Evolutionary conservation across 2,797 vertebrate genomes (phyloP).

Genomic region (Spinus pinus): DNA sequence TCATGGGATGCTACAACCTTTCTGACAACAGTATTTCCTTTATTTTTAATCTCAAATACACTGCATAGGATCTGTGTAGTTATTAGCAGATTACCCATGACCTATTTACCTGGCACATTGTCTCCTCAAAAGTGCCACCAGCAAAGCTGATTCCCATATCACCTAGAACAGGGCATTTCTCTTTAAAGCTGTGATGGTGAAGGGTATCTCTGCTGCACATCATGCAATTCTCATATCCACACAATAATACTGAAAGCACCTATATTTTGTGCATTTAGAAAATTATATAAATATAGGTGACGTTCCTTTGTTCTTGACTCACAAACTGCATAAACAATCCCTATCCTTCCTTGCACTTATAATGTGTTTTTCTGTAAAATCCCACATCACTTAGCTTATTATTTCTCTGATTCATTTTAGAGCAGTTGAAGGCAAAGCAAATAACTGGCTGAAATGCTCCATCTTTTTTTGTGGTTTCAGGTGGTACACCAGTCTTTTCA

Average conservation of each 20-base stretch:
- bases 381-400: not conserved
- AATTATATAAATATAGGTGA: not conserved
- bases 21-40: not conserved
- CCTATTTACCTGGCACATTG: not conserved
- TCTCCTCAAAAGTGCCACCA: not conserved
- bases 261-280: not conserved
- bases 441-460: not conserved
- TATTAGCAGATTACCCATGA: not conserved
- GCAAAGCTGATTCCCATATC: not conserved
- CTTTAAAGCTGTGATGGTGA: not conserved
- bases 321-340: not conserved
- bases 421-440: not conserved
- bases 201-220: not conserved
- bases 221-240: not conserved
- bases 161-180: not conserved
- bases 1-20: not conserved
- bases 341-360: not conserved
- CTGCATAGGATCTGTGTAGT: not conserved
- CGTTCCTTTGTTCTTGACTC: not conserved
- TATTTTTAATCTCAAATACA: not conserved
- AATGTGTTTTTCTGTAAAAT: not conserved
- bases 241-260: not conserved
- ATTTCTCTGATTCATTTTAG: not conserved
- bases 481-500: not conserved
- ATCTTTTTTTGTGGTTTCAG: not conserved